Percentiles rank a stretch among this genome's conserved stretches.
Evolutionary conservation across 1,140 invertebrate genomes (phyloP).

Genomic region (Rhagoletis pomonella): DNA sequence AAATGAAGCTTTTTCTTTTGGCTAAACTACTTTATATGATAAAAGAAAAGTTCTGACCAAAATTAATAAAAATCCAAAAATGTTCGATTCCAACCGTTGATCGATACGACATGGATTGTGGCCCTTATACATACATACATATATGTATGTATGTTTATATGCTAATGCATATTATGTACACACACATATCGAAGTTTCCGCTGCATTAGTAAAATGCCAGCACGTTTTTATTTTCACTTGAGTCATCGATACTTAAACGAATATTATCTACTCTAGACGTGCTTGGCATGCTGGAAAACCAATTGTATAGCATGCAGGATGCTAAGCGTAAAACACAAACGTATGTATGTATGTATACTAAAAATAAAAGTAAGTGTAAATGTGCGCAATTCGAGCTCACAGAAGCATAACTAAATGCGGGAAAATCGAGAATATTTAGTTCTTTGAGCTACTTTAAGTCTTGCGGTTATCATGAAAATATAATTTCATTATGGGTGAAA

Average conservation of each 20-base stretch:
- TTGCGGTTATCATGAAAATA: slow-evolving; percentile 26
- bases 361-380: no score
- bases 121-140: background rate
- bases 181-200: background rate
- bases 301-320: slow-evolving; percentile 22
- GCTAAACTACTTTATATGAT: no score
- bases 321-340: background rate
- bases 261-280: slow-evolving; percentile 40
- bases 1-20: no score
- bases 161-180: background rate
- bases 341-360: no score
- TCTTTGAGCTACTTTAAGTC: background rate
- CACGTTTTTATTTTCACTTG: slow-evolving; percentile 45
- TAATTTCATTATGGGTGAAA: slow-evolving; percentile 1
- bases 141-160: background rate
- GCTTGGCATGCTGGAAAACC: slow-evolving; percentile 30
- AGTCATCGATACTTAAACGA: slow-evolving; percentile 43
- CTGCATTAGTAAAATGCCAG: slow-evolving; percentile 29
- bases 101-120: no score
- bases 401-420: background rate
- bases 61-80: no score
- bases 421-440: slow-evolving; percentile 4
- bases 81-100: no score
- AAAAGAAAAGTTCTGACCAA: no score
- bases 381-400: no score